Evolutionary conservation across 2,888 invertebrate species (phyloP), one percentile per base, ranked within the genome.

Genomic region (Rosalia funebris): DNA sequence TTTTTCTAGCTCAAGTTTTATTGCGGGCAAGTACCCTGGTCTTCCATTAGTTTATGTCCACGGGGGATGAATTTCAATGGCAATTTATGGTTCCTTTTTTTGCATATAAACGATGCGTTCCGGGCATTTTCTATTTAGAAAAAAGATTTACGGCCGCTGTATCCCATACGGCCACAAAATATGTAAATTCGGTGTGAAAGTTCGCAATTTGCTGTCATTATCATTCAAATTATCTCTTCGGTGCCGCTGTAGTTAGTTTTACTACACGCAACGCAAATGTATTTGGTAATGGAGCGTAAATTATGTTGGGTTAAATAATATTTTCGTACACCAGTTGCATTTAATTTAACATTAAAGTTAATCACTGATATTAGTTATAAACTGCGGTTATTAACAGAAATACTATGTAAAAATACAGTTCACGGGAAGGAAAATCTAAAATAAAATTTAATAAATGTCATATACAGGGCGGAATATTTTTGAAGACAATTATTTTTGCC

Each of bases 51-150:
- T 66, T 64, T 57, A 57, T 53, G 47, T 46, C 64, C 61, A 44
- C 52, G 16, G 11, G 31, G 12, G 46, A 50, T 55, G 44, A 54
- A 60, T 57, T 63, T 60, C 60, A 55, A 57, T 60, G 47, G 54
- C 57, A 62, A 66, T 66, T 63, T 66, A 64, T 63, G 66, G 66
- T 55, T 57, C 44, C 52, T 42, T 41, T 60, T 60, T 63, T 57
- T 58, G 34, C 60, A 60, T 56, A 57, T 55, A 62, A 62, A 65
- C 41, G 60, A 41, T 45, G 52, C 32, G 58, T 48, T 50, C 46
- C 15, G 45, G 41, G 47, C 20, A 57, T 53, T 58, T 62, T 47
- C 48, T 56, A 52, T 65, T 60, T 46, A 42, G 44, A 48, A 57
- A 57, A 57, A 52, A 52, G 58, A 58, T 58, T 58, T 58, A 58